Base-by-base conservation (phyloP, 1,140 invertebrate genomes). In the Oscheius sp. region DNA sequence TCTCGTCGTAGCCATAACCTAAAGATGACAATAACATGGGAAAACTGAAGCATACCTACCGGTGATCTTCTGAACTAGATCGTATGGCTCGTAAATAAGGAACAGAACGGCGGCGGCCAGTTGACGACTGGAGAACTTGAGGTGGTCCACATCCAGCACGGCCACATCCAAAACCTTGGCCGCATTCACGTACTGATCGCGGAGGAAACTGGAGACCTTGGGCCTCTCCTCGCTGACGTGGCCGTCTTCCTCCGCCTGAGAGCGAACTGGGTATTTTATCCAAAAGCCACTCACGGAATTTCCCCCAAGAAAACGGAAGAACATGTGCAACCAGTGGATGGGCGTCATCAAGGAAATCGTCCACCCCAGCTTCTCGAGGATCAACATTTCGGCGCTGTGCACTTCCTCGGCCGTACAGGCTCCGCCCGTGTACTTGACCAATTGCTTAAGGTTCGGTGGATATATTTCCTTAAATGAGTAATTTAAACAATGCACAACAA, bases 361-460 rank as follows among this genome's bases (percentile, higher is more conserved):
- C 95, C 95, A 99, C 10, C 91, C 90, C 10, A 99, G 86, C 31
- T 85, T 84, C 87, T 89, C 81, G 29, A 97, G 86, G 64, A 99
- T 90, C 4, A 93, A 85, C 71, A 95, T 87, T 87, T 99, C 96
- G 82, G 94, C 92, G 63, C 89, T 87, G 2, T 95, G 85, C 63
- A 98, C 97, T 80, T 97, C 92, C 31, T 90, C 87, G 59, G 92
- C 91, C 28, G 90, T 91, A 83, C 94, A 99, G 1, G 95, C 94
- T 59, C 93, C 93, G 87, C 98, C 96, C 1, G 95, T 97, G 1
- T 97, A 94, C 86, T 94, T 97, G 1, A 95, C 93, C 87, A 97
- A 97, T 84, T 97, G 93, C 3, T 89, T 86, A 36, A 98, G 88
- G 87, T 97, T 97, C 1, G 96, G 96, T 62, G 96, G 96, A 87